phyloP scores from a whole-genome alignment of 2,888 invertebrate species.

The Lepidonotus clava region DNA sequence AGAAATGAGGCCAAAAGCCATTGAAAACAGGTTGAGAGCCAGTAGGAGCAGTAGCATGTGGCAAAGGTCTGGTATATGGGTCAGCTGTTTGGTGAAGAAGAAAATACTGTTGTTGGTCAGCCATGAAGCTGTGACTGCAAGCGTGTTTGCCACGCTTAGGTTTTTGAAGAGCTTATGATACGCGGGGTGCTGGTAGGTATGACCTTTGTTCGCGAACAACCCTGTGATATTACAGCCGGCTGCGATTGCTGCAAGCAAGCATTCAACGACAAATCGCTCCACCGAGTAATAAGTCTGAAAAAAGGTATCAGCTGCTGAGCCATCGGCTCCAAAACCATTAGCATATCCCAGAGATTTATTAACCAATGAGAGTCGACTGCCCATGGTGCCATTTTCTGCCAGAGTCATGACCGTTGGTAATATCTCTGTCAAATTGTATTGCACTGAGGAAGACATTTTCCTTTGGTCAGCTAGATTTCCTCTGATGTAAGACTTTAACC shows the following conservation, averaged over 20 bases:
- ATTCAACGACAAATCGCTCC: slow-evolving; percentile 26
- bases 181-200: slow-evolving; percentile 44
- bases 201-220: slow-evolving; percentile 16
- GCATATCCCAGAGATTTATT: too few species aligned
- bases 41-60: slow-evolving; percentile 26
- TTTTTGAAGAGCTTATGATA: slow-evolving; percentile 49
- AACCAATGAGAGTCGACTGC: too few species aligned
- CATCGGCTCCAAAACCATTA: too few species aligned
- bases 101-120: slow-evolving; percentile 43
- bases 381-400: too few species aligned
- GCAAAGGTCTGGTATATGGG: not conserved
- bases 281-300: slow-evolving; percentile 37
- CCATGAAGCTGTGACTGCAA: slow-evolving; percentile 32
- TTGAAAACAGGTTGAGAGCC: slow-evolving; percentile 27
- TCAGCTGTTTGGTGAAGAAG: slow-evolving; percentile 43
- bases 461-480: too few species aligned
- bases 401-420: too few species aligned
- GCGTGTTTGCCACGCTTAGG: slow-evolving; percentile 39
- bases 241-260: slow-evolving; percentile 11
- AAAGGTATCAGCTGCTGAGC: slow-evolving; percentile 21
- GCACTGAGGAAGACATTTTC: too few species aligned
- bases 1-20: slow-evolving; percentile 31
- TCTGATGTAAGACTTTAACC: too few species aligned
- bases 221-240: slow-evolving; percentile 34
- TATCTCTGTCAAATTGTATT: too few species aligned